Evolutionary conservation across 1,140 invertebrate genomes (phyloP), one percentile per base, ranked within the genome.

Genomic region (Ooceraea biroi): DNA sequence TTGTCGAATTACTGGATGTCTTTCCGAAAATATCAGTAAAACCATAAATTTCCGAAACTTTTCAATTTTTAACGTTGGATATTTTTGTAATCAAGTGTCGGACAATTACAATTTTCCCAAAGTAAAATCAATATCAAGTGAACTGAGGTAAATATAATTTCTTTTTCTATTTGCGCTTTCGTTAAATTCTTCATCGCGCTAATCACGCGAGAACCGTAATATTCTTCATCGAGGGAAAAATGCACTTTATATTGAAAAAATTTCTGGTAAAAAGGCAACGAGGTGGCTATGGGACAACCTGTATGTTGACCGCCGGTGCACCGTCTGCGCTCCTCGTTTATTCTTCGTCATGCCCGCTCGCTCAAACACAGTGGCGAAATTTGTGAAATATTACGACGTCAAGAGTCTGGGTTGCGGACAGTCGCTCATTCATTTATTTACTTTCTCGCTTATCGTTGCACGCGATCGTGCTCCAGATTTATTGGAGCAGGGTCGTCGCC

Each of bases 401-500:
- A 57, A n/a, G 36, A 17, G 36, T 19, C 19, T 19, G 30, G 36
- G 7, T 36, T 3, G 50, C 50, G 50, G 76, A 80, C 76, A 58
- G 76, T 80, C 36, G 76, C 50, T 80, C n/a, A 71, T 69, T 80
- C 50, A 80, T 80, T 80, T 80, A 80, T 80, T 80, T 80, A 80
- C 76, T 69, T 58, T 80, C 76, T 58, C 50, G 57, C 76, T 80
- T 80, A 80, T 80, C 76, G 76, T 58, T 71, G 76, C 50, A 71
- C 52, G 65, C 76, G 41, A 80, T 80, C 76, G 76, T 80, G 65
- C 69, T 72, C 44, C 76, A 76, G 68, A 71, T 73, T 84, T 88
- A 85, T 87, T 86, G 58, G 72, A 77, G 46, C 82, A 83, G 71
- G 82, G 58, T 65, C 80, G 66, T 61, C 80, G 69, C 30, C 57